Evolutionary conservation across 2,113 vertebrate genomes (phyloP).

Genomic region (Prinia subflava): DNA sequence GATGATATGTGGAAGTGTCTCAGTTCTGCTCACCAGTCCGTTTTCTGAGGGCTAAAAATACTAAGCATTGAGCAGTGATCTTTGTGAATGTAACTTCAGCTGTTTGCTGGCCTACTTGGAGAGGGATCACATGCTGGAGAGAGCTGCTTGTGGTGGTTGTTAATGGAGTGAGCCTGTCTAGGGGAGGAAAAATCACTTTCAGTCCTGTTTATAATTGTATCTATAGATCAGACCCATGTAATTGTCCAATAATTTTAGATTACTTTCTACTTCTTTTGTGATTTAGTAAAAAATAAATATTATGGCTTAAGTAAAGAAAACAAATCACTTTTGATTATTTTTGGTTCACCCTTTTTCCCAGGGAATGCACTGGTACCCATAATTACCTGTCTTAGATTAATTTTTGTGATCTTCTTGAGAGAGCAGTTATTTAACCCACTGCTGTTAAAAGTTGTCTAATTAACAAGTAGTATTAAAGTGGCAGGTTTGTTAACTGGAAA

Average conservation of each 20-base stretch:
- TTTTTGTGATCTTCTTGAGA: background rate
- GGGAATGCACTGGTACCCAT: background rate
- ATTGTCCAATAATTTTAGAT: background rate
- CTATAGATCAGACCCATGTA: background rate
- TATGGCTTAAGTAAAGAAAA: background rate
- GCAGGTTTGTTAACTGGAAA: background rate
- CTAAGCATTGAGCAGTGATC: background rate
- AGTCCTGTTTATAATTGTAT: background rate
- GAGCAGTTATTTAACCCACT: background rate
- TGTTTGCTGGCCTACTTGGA: background rate
- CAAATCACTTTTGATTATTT: background rate
- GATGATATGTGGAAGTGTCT: background rate
- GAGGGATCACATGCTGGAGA: background rate
- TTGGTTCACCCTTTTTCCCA: background rate
- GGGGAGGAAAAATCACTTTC: background rate
- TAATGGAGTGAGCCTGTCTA: background rate
- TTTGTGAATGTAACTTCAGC: background rate
- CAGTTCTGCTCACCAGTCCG: background rate
- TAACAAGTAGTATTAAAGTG: background rate
- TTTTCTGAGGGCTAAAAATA: conserved; percentile 20
- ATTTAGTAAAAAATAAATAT: background rate
- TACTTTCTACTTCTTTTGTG: background rate
- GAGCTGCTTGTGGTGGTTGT: background rate
- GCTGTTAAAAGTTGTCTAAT: background rate
- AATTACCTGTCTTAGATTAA: background rate